These are phyloP conservation scores for Harlomillsia oculata DNA, from an alignment of 1,140 invertebrate genomes.

Conservation along the genomic window DNA sequence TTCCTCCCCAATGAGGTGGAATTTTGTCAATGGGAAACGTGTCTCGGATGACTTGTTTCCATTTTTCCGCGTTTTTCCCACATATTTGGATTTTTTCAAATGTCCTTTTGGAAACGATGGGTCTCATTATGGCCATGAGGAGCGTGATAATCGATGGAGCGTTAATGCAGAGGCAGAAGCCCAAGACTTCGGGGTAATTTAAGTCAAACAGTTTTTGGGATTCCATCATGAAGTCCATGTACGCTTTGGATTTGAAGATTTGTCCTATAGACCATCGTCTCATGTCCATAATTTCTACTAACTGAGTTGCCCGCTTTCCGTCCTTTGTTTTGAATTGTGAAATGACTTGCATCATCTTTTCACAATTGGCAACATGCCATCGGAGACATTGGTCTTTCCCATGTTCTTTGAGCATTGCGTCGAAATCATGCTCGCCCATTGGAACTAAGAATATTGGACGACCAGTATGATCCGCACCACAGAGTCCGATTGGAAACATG, in stretches of 20 bases:
- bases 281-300: conserved; percentile 9
- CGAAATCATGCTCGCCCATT: conserved; percentile 12
- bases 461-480: conserved; percentile 1
- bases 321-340: not conserved
- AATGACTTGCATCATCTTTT: conserved; percentile 1
- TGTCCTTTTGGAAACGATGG: conserved; percentile 3
- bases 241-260: conserved; percentile 5
- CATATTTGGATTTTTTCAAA: conserved; percentile 2
- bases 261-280: conserved; percentile 4
- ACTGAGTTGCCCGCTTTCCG: conserved; percentile 13
- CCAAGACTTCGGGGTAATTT: conserved; percentile 10
- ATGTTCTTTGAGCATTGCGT: not conserved
- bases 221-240: conserved; percentile 12
- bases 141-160: conserved; percentile 8
- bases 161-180: not conserved
- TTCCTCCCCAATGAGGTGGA: conserved; percentile 3
- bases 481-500: not conserved
- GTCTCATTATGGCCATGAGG: conserved; percentile 15
- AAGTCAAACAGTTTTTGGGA: not conserved
- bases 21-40: not conserved
- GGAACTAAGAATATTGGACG: conserved; percentile 11
- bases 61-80: conserved; percentile 7
- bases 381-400: no score
- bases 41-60: not conserved
- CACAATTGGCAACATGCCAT: not conserved